phyloP scores from a whole-genome alignment of 92 coral and sea anemone species.

The Heliopora coerulea region DNA sequence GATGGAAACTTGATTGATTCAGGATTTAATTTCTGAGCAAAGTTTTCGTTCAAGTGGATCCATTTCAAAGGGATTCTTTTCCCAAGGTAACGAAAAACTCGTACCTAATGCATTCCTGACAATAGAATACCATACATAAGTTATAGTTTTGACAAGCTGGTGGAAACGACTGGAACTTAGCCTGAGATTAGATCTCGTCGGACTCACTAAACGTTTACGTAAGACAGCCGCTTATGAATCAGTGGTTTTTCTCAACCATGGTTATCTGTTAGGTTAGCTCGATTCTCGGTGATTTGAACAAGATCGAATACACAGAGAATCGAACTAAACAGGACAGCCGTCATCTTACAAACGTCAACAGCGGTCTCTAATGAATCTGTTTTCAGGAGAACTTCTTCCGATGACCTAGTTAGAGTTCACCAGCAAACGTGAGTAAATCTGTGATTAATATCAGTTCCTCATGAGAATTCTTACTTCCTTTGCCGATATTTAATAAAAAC shows the following conservation, averaged over 20 bases:
- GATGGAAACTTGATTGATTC: background rate
- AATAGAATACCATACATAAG: background rate
- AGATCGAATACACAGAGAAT: background rate
- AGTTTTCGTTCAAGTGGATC: background rate
- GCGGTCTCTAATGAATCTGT: background rate
- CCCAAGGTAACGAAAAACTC: background rate
- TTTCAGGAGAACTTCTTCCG: slow-evolving; percentile 1
- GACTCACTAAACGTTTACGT: slow-evolving; percentile 5
- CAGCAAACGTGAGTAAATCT: slow-evolving; percentile 1
- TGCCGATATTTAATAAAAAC: background rate
- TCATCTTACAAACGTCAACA: background rate
- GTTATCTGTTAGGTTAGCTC: background rate
- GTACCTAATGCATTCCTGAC: background rate
- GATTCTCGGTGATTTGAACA: background rate
- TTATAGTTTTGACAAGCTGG: slow-evolving; percentile 7
- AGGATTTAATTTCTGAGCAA: slow-evolving; percentile 5
- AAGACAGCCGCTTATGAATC: background rate
- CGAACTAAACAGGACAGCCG: background rate
- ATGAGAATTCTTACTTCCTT: background rate
- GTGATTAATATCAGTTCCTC: background rate
- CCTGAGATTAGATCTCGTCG: background rate
- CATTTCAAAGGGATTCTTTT: background rate
- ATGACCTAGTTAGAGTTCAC: background rate
- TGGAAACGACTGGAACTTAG: background rate
- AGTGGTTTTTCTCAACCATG: slow-evolving; percentile 15